These are phyloP conservation scores for Hesperophylax magnus DNA, from an alignment of 1,140 invertebrate species.

Conservation along the genomic window DNA sequence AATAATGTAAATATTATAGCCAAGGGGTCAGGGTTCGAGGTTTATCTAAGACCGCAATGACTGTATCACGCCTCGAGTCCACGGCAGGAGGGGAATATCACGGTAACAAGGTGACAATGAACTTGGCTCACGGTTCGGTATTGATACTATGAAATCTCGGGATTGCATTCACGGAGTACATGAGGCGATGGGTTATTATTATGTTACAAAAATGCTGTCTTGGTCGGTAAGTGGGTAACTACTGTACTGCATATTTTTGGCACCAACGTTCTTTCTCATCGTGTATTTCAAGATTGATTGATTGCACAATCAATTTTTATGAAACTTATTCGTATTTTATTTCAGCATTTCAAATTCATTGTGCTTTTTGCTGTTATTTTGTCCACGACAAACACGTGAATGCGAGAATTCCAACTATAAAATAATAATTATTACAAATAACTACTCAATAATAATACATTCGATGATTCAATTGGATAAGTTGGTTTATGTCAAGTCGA, in stretches of 20 bases:
- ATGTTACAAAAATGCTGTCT: background rate
- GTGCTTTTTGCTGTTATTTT: too few relatives aligned
- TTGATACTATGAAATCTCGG: background rate
- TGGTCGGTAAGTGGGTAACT: background rate
- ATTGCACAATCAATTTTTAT: too few relatives aligned
- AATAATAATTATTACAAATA: too few relatives aligned
- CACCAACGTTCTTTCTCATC: background rate
- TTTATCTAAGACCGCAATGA: background rate
- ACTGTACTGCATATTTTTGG: background rate
- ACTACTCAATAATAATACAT: too few relatives aligned
- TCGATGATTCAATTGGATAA: too few relatives aligned
- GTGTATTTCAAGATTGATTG: background rate
- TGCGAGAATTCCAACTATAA: too few relatives aligned
- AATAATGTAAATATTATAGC: slow-evolving; percentile 1
- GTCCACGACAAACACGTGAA: too few relatives aligned
- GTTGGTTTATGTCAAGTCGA: too few relatives aligned
- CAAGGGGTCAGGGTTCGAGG: background rate
- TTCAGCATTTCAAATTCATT: too few relatives aligned
- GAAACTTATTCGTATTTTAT: too few relatives aligned
- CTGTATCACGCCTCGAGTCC: too few relatives aligned
- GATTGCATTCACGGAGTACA: slow-evolving; percentile 10
- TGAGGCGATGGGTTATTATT: background rate
- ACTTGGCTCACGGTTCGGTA: slow-evolving; percentile 7
- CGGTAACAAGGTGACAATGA: slow-evolving; percentile 13
- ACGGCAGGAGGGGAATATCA: background rate